Conservation (phyloP, 2,888 invertebrate genomes). For the Apotomis betuletana region DNA sequence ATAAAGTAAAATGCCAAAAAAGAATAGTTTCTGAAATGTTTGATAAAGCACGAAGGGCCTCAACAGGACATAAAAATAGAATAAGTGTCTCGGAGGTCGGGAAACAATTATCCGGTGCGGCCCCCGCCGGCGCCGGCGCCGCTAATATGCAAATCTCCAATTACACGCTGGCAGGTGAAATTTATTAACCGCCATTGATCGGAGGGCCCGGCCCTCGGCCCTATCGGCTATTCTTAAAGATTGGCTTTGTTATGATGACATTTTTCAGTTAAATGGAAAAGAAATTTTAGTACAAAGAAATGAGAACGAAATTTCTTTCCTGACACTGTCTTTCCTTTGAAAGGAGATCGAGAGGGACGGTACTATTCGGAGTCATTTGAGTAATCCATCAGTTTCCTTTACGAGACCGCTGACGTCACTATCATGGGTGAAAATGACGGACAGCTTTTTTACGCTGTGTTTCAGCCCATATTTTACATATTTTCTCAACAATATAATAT, state of each 20-base stretch:
- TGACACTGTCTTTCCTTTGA: too few relatives aligned
- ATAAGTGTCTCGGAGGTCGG: background rate
- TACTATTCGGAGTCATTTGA: too few relatives aligned
- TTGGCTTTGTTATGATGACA: background rate
- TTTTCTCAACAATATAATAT: too few relatives aligned
- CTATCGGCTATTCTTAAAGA: background rate
- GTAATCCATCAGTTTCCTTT: too few relatives aligned
- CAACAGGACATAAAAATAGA: conserved; percentile 6
- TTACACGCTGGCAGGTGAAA: conserved; percentile 5
- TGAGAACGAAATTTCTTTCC: too few relatives aligned
- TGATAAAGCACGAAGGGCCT: background rate
- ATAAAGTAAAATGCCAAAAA: too few relatives aligned
- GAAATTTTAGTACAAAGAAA: background rate
- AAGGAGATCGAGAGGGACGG: too few relatives aligned
- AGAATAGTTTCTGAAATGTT: background rate
- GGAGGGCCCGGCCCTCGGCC: background rate
- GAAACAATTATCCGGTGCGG: conserved; percentile 3
- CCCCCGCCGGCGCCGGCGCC: too few relatives aligned
- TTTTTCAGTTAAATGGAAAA: background rate
- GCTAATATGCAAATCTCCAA: conserved; percentile 23
- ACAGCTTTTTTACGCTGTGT: too few relatives aligned
- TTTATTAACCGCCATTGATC: conserved; percentile 15
- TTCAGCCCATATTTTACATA: too few relatives aligned
- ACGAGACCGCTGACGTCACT: too few relatives aligned
- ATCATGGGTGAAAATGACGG: too few relatives aligned